Percentiles rank a stretch among this genome's conserved stretches.
These are phyloP conservation scores for Mus spicilegus DNA, from an alignment of 2,113 vertebrate genomes.

Conservation along the genomic window DNA sequence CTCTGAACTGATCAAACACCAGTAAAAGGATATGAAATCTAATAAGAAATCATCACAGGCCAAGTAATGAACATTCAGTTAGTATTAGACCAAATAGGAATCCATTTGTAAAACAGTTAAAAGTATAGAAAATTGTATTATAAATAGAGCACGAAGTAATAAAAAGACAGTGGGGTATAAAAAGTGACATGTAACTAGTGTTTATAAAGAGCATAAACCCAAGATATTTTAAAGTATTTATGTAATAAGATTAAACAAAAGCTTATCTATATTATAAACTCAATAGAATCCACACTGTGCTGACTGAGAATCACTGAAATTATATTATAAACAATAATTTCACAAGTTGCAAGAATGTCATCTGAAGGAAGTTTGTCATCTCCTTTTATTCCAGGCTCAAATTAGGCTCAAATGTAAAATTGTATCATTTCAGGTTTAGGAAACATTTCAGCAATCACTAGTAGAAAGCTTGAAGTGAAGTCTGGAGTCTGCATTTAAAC, in stretches of 20 bases:
- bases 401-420: neutral
- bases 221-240: neutral
- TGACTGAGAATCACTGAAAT: neutral
- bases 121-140: neutral
- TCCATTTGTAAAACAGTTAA: neutral
- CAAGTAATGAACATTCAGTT: neutral
- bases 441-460: neutral
- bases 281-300: neutral
- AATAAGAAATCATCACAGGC: neutral
- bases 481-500: neutral
- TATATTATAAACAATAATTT: neutral
- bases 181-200: neutral
- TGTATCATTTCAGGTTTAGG: neutral
- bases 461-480: neutral
- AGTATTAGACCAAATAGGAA: neutral
- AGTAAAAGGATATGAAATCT: neutral
- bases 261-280: neutral
- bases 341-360: neutral
- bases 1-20: neutral
- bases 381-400: neutral
- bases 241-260: neutral
- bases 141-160: neutral
- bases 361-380: neutral
- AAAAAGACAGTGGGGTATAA: neutral
- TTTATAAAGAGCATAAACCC: neutral